Percentiles rank a stretch among this genome's conserved stretches.
These are phyloP conservation scores for Xestia ashworthii DNA, from an alignment of 2,888 invertebrate species.

Conservation along the genomic window DNA sequence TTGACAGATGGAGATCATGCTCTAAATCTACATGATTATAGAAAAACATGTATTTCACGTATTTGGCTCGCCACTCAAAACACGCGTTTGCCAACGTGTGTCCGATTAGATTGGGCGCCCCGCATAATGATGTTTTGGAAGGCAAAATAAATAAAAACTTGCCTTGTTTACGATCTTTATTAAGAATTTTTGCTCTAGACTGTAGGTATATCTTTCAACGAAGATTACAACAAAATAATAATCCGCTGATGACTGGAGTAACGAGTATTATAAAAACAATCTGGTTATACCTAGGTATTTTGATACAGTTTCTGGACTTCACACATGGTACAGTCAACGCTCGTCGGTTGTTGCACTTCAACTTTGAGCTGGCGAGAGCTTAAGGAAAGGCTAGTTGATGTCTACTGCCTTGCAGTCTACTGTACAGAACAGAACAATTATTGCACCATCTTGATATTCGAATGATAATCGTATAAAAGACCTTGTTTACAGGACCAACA, in stretches of 20 bases:
- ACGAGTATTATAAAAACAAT: neutral
- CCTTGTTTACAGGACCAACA: constrained; percentile 83
- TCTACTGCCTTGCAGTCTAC: neutral
- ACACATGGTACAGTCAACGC: neutral
- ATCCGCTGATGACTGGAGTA: constrained; percentile 1
- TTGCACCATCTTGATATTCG: constrained; percentile 45
- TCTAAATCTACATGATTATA: constrained; percentile 42
- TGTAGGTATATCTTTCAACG: constrained; percentile 22
- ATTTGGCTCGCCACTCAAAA: constrained; percentile 26
- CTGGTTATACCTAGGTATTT: neutral
- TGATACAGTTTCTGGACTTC: neutral
- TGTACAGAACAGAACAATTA: constrained; percentile 9
- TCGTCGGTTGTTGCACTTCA: neutral
- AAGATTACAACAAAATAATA: constrained; percentile 11
- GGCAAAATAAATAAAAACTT: constrained; percentile 50
- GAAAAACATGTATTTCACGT: constrained; percentile 31
- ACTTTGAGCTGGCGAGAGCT: neutral
- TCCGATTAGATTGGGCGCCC: constrained; percentile 55
- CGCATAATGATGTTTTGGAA: constrained; percentile 37
- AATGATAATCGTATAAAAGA: constrained; percentile 69
- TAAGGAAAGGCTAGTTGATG: neutral
- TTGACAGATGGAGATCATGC: constrained; percentile 18
- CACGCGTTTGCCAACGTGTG: constrained; percentile 57
- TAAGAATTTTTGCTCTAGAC: constrained; percentile 9
- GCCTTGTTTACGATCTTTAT: constrained; percentile 27